Conservation (phyloP, 2,888 invertebrate species). For the Strigamia transsilvanica region DNA sequence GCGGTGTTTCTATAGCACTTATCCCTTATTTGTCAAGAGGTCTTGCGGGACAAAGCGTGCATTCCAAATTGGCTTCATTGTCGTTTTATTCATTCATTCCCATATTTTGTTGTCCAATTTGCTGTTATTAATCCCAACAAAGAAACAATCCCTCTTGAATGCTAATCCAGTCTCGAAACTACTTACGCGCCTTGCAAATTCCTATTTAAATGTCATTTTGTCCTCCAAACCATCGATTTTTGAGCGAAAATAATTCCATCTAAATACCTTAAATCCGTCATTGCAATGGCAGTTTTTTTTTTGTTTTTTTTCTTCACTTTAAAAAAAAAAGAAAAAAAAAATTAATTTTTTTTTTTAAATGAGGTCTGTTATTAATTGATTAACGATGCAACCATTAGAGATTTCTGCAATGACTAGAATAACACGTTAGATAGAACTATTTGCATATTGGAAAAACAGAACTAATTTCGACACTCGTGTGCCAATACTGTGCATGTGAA, state of each 20-base stretch:
- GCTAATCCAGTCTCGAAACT: not conserved
- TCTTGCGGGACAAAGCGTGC: no score
- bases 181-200: not conserved
- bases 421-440: not conserved
- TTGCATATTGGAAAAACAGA: conserved; percentile 14
- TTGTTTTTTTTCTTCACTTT: not conserved
- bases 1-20: not conserved
- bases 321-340: not conserved
- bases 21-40: not conserved
- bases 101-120: not conserved
- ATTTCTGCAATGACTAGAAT: not conserved
- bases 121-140: no score
- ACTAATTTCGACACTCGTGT: not conserved
- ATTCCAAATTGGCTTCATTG: not conserved
- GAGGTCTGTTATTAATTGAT: not conserved
- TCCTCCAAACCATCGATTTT: conserved; percentile 1
- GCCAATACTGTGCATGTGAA: not conserved
- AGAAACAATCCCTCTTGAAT: no score
- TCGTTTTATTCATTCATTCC: not conserved
- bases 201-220: not conserved
- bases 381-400: not conserved
- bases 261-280: conserved; percentile 17
- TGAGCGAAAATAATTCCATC: not conserved
- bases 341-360: not conserved
- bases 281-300: no score